Percentiles rank a stretch among this genome's conserved stretches.
phyloP scores from a whole-genome alignment of 2,888 invertebrate genomes.

The Chesias legatella region DNA sequence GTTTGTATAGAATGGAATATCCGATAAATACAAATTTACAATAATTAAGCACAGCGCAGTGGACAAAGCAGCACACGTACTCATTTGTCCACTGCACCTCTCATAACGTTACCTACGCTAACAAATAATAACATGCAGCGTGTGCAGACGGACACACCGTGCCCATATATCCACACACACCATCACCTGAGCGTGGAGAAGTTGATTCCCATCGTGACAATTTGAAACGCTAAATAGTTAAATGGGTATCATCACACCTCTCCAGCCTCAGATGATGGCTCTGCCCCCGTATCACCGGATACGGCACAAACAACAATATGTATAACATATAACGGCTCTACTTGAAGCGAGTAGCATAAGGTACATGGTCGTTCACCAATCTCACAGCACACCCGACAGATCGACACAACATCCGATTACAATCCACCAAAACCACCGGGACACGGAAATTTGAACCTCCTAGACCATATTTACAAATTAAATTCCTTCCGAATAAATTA shows the following conservation, averaged over 20 bases:
- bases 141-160: slow-evolving; percentile 31
- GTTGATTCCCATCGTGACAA: slow-evolving; percentile 35
- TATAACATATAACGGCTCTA: slow-evolving; percentile 66
- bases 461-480: slow-evolving; percentile 71
- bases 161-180: slow-evolving; percentile 33
- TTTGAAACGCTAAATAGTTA: slow-evolving; percentile 47
- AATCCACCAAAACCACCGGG: slow-evolving; percentile 58
- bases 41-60: slow-evolving; percentile 56
- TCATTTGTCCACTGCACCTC: slow-evolving; percentile 28
- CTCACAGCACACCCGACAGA: slow-evolving; percentile 61
- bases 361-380: slow-evolving; percentile 57
- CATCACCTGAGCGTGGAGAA: slow-evolving; percentile 32
- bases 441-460: slow-evolving; percentile 55
- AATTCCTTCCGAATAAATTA: slow-evolving; percentile 78
- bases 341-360: slow-evolving; percentile 69
- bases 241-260: slow-evolving; percentile 34
- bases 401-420: slow-evolving; percentile 49
- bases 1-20: slow-evolving; percentile 64
- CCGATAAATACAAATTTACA: slow-evolving; percentile 71
- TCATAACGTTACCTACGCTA: slow-evolving; percentile 53
- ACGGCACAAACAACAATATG: slow-evolving; percentile 64
- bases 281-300: slow-evolving; percentile 48
- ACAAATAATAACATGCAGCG: slow-evolving; percentile 66
- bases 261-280: slow-evolving; percentile 32
- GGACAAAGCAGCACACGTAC: slow-evolving; percentile 30